Evolutionary conservation across 2,888 invertebrate genomes (phyloP).

Genomic region (Abrostola tripartita): DNA sequence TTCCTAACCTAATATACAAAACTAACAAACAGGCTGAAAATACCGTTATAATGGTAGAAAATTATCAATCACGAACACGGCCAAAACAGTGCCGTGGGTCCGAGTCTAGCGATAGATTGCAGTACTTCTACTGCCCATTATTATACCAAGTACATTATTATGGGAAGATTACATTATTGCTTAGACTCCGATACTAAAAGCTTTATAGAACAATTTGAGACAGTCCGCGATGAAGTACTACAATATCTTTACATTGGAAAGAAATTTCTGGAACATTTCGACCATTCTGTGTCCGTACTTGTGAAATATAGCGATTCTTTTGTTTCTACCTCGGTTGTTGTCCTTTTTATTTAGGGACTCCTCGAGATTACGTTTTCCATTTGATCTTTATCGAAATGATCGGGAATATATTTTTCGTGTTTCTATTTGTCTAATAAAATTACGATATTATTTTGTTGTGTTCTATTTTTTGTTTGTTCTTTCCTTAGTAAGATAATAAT

Average conservation of each 20-base stretch:
- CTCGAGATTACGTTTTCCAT: constrained; percentile 42
- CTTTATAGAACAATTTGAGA: constrained; percentile 30
- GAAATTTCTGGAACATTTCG: constrained; percentile 26
- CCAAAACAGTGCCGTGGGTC: constrained; percentile 12
- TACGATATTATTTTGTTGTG: constrained; percentile 5
- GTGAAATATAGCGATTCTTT: constrained; percentile 68
- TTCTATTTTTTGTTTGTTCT: constrained; percentile 6
- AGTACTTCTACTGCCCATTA: constrained; percentile 32
- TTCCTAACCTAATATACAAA: constrained; percentile 14
- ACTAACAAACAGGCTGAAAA: constrained; percentile 3
- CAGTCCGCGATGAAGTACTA: constrained; percentile 19
- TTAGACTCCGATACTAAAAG: constrained; percentile 11
- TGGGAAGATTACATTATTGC: constrained; percentile 22
- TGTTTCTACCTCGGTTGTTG: constrained; percentile 49
- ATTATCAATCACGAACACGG: constrained; percentile 42
- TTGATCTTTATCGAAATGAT: constrained; percentile 49
- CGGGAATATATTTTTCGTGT: constrained; percentile 31
- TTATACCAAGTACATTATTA: constrained; percentile 43
- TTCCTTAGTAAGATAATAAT: constrained; percentile 1
- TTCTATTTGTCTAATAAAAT: constrained; percentile 29
- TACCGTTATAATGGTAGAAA: constrained; percentile 45
- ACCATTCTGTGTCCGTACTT: constrained; percentile 45
- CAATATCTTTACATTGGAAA: constrained; percentile 20
- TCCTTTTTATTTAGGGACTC: constrained; percentile 40
- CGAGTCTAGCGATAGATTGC: constrained; percentile 30